Evolutionary conservation across 2,888 invertebrate species (phyloP).

Genomic region (Sussaba pulchella): DNA sequence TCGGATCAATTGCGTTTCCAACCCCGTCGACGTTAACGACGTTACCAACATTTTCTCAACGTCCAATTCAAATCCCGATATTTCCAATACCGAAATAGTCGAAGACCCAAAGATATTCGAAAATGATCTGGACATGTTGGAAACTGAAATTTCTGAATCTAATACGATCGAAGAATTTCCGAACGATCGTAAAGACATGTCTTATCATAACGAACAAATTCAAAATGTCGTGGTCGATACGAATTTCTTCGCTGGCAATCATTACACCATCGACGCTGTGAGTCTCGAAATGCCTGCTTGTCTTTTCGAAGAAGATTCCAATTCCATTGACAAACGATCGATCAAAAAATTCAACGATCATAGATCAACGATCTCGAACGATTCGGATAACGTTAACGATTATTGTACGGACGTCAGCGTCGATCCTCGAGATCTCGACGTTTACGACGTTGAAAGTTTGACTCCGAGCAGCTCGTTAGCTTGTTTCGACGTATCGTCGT

Average conservation of each 20-base stretch:
- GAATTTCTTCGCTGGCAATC: slow-evolving; percentile 64
- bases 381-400: background rate
- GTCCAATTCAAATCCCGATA: background rate
- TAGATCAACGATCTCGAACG: background rate
- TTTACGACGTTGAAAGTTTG: slow-evolving; percentile 63
- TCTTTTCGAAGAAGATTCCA: slow-evolving; percentile 71
- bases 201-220: slow-evolving; percentile 48
- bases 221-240: slow-evolving; percentile 56
- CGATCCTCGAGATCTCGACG: slow-evolving; percentile 59
- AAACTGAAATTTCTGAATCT: background rate
- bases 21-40: background rate
- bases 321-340: slow-evolving; percentile 48
- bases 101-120: slow-evolving; percentile 42
- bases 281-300: slow-evolving; percentile 68
- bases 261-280: slow-evolving; percentile 69
- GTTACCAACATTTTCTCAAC: background rate
- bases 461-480: slow-evolving; percentile 40
- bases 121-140: slow-evolving; percentile 2
- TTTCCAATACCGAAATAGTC: slow-evolving; percentile 16
- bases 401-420: slow-evolving; percentile 29
- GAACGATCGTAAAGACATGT: slow-evolving; percentile 12
- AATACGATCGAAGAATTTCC: slow-evolving; percentile 31
- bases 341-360: slow-evolving; percentile 24
- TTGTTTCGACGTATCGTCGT: background rate
- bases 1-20: too few species aligned